Evolutionary conservation across 2,888 invertebrate species (phyloP).

Genomic region (Pseudanteris insignis): DNA sequence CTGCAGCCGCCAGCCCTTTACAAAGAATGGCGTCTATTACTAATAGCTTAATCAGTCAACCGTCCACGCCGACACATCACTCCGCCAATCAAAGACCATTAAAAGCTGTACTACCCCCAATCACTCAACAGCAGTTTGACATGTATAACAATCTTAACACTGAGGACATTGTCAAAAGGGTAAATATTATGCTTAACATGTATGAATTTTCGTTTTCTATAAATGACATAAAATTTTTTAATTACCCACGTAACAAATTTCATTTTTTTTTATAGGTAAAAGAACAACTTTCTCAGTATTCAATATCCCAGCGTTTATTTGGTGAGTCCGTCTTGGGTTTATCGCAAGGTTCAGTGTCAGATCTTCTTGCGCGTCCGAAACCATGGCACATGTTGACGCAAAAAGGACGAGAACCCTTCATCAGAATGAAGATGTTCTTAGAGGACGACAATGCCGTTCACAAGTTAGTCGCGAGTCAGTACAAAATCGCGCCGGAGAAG

Average conservation of each 20-base stretch:
- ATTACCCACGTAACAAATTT: too few species aligned
- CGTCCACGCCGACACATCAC: constrained; percentile 86
- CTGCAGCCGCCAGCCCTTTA: constrained; percentile 89
- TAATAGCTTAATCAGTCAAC: constrained; percentile 93
- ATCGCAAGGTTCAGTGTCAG: constrained; percentile 97
- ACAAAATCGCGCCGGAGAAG: constrained; percentile 97
- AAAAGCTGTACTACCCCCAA: constrained; percentile 96
- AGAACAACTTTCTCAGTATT: constrained; percentile 93
- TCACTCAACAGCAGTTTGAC: constrained; percentile 98
- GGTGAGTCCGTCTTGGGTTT: constrained; percentile 97
- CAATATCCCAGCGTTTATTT: constrained; percentile 96
- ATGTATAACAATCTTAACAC: constrained; percentile 97
- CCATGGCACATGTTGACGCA: constrained; percentile 99
- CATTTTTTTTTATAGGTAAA: constrained; percentile 73
- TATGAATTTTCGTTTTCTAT: too few species aligned
- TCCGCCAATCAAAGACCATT: constrained; percentile 86
- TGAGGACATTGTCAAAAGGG: constrained; percentile 95
- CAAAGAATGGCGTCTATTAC: constrained; percentile 99
- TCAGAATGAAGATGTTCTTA: constrained; percentile 97
- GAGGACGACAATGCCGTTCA: constrained; percentile 96
- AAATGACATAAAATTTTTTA: too few species aligned
- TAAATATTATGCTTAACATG: too few species aligned
- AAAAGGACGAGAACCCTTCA: constrained; percentile 96
- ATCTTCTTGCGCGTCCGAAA: constrained; percentile 95
- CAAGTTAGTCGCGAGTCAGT: constrained; percentile 94